Base-by-base conservation (phyloP, 2,888 invertebrate species). In the Exocentrus adspersus region DNA sequence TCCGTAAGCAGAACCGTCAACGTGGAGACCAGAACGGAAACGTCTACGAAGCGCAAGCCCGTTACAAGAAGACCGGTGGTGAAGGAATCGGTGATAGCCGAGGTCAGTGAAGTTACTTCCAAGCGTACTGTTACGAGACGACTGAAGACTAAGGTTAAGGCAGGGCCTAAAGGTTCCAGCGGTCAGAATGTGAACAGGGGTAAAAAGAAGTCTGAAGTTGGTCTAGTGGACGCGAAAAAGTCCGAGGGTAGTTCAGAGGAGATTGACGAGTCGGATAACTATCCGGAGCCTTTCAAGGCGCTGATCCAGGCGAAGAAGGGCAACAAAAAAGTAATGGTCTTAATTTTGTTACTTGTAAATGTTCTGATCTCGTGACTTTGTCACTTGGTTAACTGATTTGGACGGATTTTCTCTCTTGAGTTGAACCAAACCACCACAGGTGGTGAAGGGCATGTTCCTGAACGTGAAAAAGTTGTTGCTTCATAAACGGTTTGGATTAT, bases 201-300 rank as follows among this genome's bases (percentile, higher is more conserved):
- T 60, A 66, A 17, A n/a, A 79, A 77, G 65, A 76, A 77, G 58
- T 63, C 76, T 20, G 74, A 79, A 50, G 53, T 75, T 9, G 72
- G 77, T 65, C 59, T 71, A 60, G 58, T 60, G 19, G 65, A 70
- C 56, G 63, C 68, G 9, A 64, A 48, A 17, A 68, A 64, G 42
- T 73, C 71, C 53, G 70, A 68, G 24, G 74, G 65, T 28, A 78
- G 83, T 17, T 85, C 85, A 65, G 88, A 89, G 75, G 86, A 87
- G 62, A 82, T 84, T 41, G 87, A 86, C 67, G 88, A 89, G 69
- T 71, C 78, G 1, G 88, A 88, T 75, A 89, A 89, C 74, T 89
- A 89, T 79, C 89, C 89, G 14, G 87, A 86, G 74, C 86, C 86
- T 75, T 89, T 88, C 76, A 89, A 89, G 77, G 86, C 88, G n/a